Conservation (phyloP, 2,888 invertebrate species). For the Onchidella celtica region DNA sequence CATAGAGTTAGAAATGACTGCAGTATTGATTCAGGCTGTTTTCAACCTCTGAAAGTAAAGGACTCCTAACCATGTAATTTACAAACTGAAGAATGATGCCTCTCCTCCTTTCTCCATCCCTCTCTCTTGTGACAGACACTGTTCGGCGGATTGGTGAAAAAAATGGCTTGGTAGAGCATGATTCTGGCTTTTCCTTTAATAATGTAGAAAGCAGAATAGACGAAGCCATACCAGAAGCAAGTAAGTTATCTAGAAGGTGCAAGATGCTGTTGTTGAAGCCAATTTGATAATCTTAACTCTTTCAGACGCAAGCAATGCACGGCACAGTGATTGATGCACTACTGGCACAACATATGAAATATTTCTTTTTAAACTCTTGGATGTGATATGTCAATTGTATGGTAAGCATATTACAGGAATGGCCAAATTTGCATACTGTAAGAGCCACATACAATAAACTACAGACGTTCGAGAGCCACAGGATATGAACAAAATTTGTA, state of each 20-base stretch:
- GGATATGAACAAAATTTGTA: no score
- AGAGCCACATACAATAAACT: no score
- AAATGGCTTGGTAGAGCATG: constrained; percentile 50
- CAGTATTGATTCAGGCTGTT: no score
- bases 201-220: constrained; percentile 57
- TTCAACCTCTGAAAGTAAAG: no score
- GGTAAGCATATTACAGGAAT: neutral
- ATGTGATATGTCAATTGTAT: neutral
- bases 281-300: neutral
- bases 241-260: constrained; percentile 53
- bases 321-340: no score
- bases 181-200: constrained; percentile 51
- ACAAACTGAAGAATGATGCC: no score
- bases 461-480: no score
- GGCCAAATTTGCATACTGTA: neutral
- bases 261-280: constrained; percentile 20
- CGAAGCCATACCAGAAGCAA: constrained; percentile 60
- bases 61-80: no score
- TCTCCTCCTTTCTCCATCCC: neutral
- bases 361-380: neutral
- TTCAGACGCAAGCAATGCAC: no score
- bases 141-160: constrained; percentile 22
- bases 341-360: no score
- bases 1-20: no score
- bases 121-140: constrained; percentile 44